Evolutionary conservation across 2,113 vertebrate species (phyloP).

Genomic region (Seriola rivoliana): DNA sequence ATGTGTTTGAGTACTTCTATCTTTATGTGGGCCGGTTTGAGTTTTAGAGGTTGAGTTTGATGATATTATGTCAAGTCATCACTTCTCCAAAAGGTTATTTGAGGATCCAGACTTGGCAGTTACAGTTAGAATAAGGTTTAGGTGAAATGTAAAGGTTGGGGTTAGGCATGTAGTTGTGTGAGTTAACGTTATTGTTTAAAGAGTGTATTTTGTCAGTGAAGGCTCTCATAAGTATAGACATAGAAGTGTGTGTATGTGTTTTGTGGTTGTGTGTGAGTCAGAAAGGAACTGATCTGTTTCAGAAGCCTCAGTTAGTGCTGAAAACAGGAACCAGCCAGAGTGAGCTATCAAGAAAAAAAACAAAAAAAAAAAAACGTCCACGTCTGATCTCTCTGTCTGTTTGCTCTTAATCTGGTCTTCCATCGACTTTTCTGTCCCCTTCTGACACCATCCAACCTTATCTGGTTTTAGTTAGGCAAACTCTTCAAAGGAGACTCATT

Average conservation of each 20-base stretch:
- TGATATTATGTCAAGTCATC: neutral
- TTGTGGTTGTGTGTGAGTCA: slow-evolving; percentile 44
- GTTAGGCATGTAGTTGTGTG: neutral
- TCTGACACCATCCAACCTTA: neutral
- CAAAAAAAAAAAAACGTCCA: slow-evolving; percentile 2
- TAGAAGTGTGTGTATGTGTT: neutral
- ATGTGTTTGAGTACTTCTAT: neutral
- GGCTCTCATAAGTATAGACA: neutral
- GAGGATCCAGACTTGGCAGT: neutral
- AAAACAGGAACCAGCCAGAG: slow-evolving; percentile 70
- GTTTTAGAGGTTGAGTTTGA: neutral
- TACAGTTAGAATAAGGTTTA: fast-evolving
- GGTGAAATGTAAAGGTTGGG: neutral
- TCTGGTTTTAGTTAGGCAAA: neutral
- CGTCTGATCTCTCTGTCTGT: slow-evolving; percentile 1
- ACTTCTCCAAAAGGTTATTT: neutral
- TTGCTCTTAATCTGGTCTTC: slow-evolving; percentile 17
- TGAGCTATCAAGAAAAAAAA: neutral
- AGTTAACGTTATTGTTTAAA: neutral
- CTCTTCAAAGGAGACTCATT: neutral
- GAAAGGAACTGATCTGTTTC: slow-evolving; percentile 67
- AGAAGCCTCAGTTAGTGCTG: slow-evolving; percentile 18
- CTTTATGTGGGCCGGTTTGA: slow-evolving; percentile 15
- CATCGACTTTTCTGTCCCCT: slow-evolving; percentile 7
- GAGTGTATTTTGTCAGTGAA: neutral